These are phyloP conservation scores for Crocallis elinguaria DNA, from an alignment of 2,888 invertebrate species.

Conservation along the genomic window DNA sequence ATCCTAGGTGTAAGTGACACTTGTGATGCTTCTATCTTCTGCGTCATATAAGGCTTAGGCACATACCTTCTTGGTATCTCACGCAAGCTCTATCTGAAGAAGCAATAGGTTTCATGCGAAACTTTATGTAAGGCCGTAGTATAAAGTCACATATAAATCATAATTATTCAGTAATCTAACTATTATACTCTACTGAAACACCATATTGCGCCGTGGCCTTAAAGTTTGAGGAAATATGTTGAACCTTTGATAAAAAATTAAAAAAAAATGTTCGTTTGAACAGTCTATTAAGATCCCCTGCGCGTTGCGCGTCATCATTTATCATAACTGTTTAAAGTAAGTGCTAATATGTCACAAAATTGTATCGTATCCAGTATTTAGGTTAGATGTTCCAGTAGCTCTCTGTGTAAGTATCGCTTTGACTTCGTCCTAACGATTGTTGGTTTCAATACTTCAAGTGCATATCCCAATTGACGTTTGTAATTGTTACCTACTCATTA, in stretches of 20 bases:
- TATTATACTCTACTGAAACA: conserved; percentile 82
- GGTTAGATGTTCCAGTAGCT: conserved; percentile 75
- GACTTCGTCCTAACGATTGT: conserved; percentile 75
- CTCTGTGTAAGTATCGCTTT: conserved; percentile 71
- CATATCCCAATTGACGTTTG: conserved; percentile 80
- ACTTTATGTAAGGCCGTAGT: conserved; percentile 75
- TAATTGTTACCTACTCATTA: conserved; percentile 82
- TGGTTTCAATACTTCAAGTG: conserved; percentile 72
- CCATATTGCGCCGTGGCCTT: conserved; percentile 85
- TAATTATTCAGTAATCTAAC: conserved; percentile 70
- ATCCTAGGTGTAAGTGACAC: conserved; percentile 55
- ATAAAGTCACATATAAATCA: conserved; percentile 65
- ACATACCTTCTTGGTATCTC: conserved; percentile 18
- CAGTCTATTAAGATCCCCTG: conserved; percentile 44
- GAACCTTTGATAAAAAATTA: conserved; percentile 69
- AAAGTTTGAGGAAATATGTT: conserved; percentile 80
- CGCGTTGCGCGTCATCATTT: conserved; percentile 33
- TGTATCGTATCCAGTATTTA: conserved; percentile 60
- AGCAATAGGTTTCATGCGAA: conserved; percentile 45
- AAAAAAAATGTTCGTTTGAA: conserved; percentile 59
- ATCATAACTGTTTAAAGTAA: conserved; percentile 57
- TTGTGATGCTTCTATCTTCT: conserved; percentile 44
- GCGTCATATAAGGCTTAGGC: conserved; percentile 21
- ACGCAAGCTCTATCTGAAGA: conserved; percentile 17
- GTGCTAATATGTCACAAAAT: conserved; percentile 63